A percentile compares a stretch with the other conserved stretches of the same genome.
Evolutionary conservation across 2,888 invertebrate genomes (phyloP).

Genomic region (Conops quadrifasciatus): DNA sequence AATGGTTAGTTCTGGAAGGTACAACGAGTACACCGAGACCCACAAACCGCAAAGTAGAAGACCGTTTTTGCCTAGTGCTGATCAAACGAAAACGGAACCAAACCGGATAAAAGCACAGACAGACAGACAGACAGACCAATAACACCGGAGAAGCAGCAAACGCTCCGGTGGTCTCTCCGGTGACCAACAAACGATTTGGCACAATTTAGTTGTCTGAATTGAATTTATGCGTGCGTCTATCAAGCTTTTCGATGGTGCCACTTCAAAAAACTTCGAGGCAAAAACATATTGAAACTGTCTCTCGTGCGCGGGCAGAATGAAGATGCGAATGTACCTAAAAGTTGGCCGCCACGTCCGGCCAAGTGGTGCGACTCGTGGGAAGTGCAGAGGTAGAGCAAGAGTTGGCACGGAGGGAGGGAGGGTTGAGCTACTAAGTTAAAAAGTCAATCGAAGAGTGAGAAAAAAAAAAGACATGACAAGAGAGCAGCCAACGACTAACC

Average conservation of each 20-base stretch:
- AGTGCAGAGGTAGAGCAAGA: conserved; percentile 23
- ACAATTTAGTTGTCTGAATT: conserved; percentile 63
- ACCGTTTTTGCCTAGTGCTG: conserved; percentile 43
- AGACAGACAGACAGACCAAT: background rate
- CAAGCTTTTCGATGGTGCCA: background rate
- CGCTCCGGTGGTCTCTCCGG: conserved; percentile 56
- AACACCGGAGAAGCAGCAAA: conserved; percentile 57
- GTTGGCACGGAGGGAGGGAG: conserved; percentile 16
- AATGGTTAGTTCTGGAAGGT: conserved; percentile 2
- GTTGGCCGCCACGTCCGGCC: conserved; percentile 16
- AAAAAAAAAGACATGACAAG: conserved; percentile 34
- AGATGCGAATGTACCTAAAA: background rate
- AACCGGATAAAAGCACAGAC: conserved; percentile 54
- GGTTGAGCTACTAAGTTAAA: conserved; percentile 36
- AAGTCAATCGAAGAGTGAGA: conserved; percentile 56
- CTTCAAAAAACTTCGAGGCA: no score
- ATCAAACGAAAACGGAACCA: conserved; percentile 58
- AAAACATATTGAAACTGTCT: conserved; percentile 46
- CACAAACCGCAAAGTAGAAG: conserved; percentile 28
- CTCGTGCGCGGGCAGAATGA: conserved; percentile 24
- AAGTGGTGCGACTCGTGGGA: conserved; percentile 36
- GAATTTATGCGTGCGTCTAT: conserved; percentile 55
- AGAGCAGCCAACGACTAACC: background rate
- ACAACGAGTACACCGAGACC: conserved; percentile 17
- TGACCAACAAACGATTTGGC: conserved; percentile 44